Base-by-base conservation (phyloP, 1,140 invertebrate genomes). In the Aphaenogaster rudis region DNA sequence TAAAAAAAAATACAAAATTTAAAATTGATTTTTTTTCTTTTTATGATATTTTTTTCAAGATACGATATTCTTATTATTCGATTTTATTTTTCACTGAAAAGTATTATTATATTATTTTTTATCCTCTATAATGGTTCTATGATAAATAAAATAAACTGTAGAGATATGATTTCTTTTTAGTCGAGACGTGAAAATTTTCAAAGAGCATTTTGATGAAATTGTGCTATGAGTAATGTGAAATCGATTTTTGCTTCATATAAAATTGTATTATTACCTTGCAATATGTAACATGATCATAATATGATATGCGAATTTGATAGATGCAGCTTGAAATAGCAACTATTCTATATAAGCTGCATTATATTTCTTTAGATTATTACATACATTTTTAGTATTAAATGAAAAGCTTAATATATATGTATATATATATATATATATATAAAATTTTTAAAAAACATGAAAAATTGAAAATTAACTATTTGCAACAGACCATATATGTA, bases 121-220 rank as follows among this genome's bases (percentile, higher is more conserved):
- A 69, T 28, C 2, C 7, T 69, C 2, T 28, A 7, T 48, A 48
- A 48, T 13, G 21, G 8, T 69, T 28, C 3, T 69, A 48, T 7
- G 63, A 59, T 4, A 42, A 69, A 67, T 45, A 67, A 48, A 21
- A 28, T 21, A 11, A 67, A 2, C 4, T 69, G 11, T 67, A 36
- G 4, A 48, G 39, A 67, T 67, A 33, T 6, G n/a, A 45, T 67
- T 67, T 48, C 48, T 67, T 67, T 13, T 69, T 13, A 28, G 42
- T 69, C 21, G 28, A 67, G n/a, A 15, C 5, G 0, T 11, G 13
- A 69, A 33, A 48, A 69, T 8, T 42, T 69, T 36, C 66, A 69
- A 69, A 50, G n/a, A 48, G 42, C 66, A 8, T 50, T 69, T 69
- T 48, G 21, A 66, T 21, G 36, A 69, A 67, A 67, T 67, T 48